A percentile compares a stretch with the other conserved stretches of the same genome.
Evolutionary conservation across 2,888 invertebrate genomes (phyloP).

Genomic region (Nephrocerus scutellatus): DNA sequence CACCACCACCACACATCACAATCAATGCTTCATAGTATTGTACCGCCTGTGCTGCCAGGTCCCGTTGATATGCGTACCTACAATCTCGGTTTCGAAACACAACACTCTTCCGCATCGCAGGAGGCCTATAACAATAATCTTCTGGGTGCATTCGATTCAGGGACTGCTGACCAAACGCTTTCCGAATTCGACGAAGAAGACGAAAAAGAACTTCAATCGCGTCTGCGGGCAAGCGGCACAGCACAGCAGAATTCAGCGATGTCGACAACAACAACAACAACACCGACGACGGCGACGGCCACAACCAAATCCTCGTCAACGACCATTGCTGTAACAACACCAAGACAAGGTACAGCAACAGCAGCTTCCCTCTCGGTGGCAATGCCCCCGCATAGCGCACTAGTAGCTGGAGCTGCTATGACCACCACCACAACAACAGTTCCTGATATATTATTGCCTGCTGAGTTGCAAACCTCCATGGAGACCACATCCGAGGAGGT

Average conservation of each 20-base stretch:
- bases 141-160: slow-evolving; percentile 59
- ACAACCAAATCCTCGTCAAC: slow-evolving; percentile 11
- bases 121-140: slow-evolving; percentile 58
- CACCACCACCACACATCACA: slow-evolving; percentile 34
- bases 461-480: slow-evolving; percentile 40
- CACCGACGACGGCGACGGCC: not conserved
- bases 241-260: slow-evolving; percentile 31
- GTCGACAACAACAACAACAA: slow-evolving; percentile 6
- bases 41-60: slow-evolving; percentile 70
- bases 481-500: slow-evolving; percentile 48
- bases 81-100: slow-evolving; percentile 51
- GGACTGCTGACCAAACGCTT: slow-evolving; percentile 62
- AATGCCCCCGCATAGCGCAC: slow-evolving; percentile 15
- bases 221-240: slow-evolving; percentile 56
- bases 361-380: not conserved
- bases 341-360: not conserved
- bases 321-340: slow-evolving; percentile 19
- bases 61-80: slow-evolving; percentile 88
- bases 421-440: too few species aligned
- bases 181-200: slow-evolving; percentile 72
- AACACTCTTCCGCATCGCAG: slow-evolving; percentile 48
- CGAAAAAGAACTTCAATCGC: slow-evolving; percentile 67
- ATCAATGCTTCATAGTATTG: slow-evolving; percentile 53
- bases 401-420: slow-evolving; percentile 22
- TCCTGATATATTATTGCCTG: slow-evolving; percentile 34